Conservation (phyloP, 64 coral and sea anemone species). For the Actinia equina region DNA sequence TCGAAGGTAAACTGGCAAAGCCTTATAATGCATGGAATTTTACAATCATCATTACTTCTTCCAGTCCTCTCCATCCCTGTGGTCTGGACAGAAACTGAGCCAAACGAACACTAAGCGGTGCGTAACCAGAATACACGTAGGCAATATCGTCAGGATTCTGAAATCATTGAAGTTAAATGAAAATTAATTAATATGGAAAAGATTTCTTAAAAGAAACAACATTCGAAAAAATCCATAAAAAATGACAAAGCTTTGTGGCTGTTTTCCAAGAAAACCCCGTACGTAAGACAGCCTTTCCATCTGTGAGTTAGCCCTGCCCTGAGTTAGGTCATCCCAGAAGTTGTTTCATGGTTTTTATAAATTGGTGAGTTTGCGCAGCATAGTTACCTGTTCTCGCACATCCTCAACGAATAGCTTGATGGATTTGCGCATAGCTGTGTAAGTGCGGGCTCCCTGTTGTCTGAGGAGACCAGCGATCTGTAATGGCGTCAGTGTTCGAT, state of each 20-base stretch:
- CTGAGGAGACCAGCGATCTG: constrained; percentile 78
- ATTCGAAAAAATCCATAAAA: no score
- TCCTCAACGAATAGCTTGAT: constrained; percentile 91
- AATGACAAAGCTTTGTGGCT: no score
- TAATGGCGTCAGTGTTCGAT: constrained; percentile 79
- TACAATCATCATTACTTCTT: constrained; percentile 62
- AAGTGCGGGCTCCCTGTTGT: constrained; percentile 69
- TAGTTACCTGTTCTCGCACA: constrained; percentile 85
- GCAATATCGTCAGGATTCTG: constrained; percentile 97
- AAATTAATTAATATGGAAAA: no score
- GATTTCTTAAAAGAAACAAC: no score
- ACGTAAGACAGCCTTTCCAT: not conserved
- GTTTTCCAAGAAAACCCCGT: no score
- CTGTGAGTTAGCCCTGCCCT: no score
- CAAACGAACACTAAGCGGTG: constrained; percentile 88
- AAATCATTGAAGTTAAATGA: not conserved
- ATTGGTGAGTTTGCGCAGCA: no score
- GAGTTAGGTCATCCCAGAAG: no score
- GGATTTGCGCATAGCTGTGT: constrained; percentile 85
- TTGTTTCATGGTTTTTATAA: no score
- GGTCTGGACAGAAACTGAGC: constrained; percentile 92
- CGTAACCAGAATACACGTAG: constrained; percentile 94
- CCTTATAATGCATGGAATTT: no score
- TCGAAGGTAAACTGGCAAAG: no score
- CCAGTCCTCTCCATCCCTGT: constrained; percentile 96